Conservation (phyloP, 2,113 vertebrate genomes). For the Hemibagrus wyckioides region DNA sequence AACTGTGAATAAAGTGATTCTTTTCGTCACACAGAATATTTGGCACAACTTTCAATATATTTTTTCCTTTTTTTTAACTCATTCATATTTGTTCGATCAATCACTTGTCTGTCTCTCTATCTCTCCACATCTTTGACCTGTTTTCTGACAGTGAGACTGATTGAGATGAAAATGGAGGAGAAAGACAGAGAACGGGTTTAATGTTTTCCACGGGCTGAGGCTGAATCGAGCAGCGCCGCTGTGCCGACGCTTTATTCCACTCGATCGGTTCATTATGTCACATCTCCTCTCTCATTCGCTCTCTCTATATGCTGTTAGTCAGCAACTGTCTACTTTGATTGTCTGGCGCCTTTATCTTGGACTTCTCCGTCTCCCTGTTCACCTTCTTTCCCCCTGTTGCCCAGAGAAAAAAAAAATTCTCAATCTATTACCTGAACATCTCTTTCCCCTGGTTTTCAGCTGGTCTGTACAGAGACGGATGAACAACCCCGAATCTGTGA, state of each 20-base stretch:
- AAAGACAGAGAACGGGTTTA: not conserved
- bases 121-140: not conserved
- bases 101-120: not conserved
- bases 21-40: not conserved
- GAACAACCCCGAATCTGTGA: conserved; percentile 56
- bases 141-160: conserved; percentile 12
- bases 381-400: conserved; percentile 17
- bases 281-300: conserved; percentile 27
- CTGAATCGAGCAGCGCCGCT: not conserved
- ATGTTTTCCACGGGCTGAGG: not conserved
- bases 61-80: not conserved
- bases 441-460: conserved; percentile 2
- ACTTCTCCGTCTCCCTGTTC: conserved; percentile 46
- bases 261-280: conserved; percentile 37
- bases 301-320: conserved; percentile 17
- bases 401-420: not conserved
- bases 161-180: not conserved
- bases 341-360: conserved; percentile 47
- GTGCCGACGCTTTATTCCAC: not conserved
- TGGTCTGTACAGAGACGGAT: conserved; percentile 43
- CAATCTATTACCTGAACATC: conserved; percentile 20
- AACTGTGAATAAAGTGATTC: not conserved
- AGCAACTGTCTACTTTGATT: conserved; percentile 35
- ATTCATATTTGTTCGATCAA: not conserved
- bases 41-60: no score